A percentile compares a stretch with the other conserved stretches of the same genome.
phyloP scores from a whole-genome alignment of 1,140 invertebrate genomes.

The Ganaspis sp. region DNA sequence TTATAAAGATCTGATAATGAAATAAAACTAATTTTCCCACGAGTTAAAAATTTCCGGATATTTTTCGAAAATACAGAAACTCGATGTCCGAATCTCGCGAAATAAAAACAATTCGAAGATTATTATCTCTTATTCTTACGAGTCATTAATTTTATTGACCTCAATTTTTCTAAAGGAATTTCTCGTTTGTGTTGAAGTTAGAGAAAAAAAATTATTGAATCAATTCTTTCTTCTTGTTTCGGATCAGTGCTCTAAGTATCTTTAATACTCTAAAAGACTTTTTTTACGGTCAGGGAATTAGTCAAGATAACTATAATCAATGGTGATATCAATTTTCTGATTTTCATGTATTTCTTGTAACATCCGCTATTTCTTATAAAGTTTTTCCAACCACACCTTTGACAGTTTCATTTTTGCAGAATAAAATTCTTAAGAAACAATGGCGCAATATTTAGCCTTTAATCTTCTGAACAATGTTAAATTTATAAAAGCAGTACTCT shows the following conservation, averaged over 20 bases:
- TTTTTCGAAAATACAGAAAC: no score
- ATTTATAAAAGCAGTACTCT: no score
- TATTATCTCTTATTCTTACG: background rate
- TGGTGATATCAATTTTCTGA: background rate
- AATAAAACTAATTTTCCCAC: no score
- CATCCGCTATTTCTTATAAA: background rate
- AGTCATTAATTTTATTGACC: conserved; percentile 6
- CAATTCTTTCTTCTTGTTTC: background rate
- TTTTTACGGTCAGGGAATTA: background rate
- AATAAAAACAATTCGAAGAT: conserved; percentile 6
- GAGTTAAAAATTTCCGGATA: no score
- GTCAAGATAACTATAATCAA: background rate
- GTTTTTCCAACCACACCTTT: background rate
- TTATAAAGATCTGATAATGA: no score
- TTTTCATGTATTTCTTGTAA: background rate
- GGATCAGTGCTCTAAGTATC: background rate
- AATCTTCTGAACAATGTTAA: no score
- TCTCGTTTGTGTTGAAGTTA: background rate
- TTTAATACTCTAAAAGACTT: background rate
- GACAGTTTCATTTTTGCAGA: background rate
- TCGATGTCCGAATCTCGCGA: background rate
- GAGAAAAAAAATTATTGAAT: conserved; percentile 7
- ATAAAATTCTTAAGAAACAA: no score
- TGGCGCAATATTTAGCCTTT: no score
- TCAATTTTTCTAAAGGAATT: background rate